A percentile compares a stretch with the other conserved stretches of the same genome.
Conservation (phyloP, 2,113 vertebrate species). For the Onychostruthus taczanowskii region DNA sequence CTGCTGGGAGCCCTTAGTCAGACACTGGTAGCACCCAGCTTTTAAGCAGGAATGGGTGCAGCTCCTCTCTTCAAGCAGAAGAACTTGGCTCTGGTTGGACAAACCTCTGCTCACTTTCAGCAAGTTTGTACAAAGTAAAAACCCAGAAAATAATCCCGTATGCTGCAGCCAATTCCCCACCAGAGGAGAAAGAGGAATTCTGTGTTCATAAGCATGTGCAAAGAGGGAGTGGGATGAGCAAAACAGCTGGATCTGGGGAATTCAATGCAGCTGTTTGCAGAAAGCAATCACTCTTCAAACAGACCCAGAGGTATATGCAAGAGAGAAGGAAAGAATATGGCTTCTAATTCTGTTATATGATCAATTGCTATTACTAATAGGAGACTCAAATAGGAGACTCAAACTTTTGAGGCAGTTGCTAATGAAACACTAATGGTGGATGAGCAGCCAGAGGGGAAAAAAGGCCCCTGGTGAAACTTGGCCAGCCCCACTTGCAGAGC, state of each 20-base stretch:
- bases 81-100: background rate
- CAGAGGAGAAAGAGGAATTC: background rate
- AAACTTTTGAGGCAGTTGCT: background rate
- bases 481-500: background rate
- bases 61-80: background rate
- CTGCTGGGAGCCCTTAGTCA: background rate
- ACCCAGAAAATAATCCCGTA: background rate
- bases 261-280: background rate
- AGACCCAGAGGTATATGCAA: background rate
- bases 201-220: background rate
- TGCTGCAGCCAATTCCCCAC: background rate
- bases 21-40: background rate
- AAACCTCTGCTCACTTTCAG: background rate
- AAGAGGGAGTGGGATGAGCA: background rate
- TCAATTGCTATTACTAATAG: background rate
- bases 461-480: background rate
- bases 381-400: background rate
- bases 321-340: background rate
- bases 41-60: background rate
- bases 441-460: background rate
- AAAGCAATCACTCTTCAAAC: background rate
- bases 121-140: background rate
- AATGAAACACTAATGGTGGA: background rate
- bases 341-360: background rate
- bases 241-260: background rate